Base-by-base conservation (phyloP, 2,888 invertebrate genomes). In the Drosophila tripunctata region DNA sequence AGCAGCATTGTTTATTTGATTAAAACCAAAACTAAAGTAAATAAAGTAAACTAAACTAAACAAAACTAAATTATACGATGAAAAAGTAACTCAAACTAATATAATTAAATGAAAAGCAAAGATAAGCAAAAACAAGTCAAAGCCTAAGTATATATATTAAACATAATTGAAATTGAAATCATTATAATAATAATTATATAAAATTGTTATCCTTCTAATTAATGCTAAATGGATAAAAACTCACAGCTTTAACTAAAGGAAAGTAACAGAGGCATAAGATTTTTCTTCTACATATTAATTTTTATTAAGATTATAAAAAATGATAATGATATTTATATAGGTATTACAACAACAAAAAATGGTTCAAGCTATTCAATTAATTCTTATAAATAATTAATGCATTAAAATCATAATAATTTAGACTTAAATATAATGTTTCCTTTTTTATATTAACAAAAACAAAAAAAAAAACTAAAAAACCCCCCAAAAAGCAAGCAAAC, bases 161-260 rank as follows among this genome's bases (percentile, higher is more conserved):
- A 8, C 8, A 10, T 35, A 36, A 22, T 36, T 5, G 57, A 60
- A 70, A 52, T 56, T 61, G 54, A 74, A 67, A 72, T 75, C 57
- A 63, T 65, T 58, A 43, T 30, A 62, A 58, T 54, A 67, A 68
- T 67, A 67, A 69, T 66, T 63, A 70, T 71, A 71, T n/a, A 72
- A 43, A 85, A 87, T 83, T 80, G 87, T 88, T 83, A 87, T 83
- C 75, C 88, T 85, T 87, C 71, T 77, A 85, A 85, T 79, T 85
- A 79, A 82, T 79, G 88, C 88, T 50, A 50, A 50, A 50, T 27
- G 87, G 83, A 86, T 88, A 79, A 89, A 88, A 89, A 89, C 89
- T 89, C 90, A 89, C 89, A 89, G 89, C 89, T 89, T 89, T 89
- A 89, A 89, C 84, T 75, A 80, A 88, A 19, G 41, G 33, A 78